Percentiles rank a stretch among this genome's conserved stretches.
These are phyloP conservation scores for Eristalis arbustorum DNA, from an alignment of 2,888 invertebrate species.

Conservation along the genomic window DNA sequence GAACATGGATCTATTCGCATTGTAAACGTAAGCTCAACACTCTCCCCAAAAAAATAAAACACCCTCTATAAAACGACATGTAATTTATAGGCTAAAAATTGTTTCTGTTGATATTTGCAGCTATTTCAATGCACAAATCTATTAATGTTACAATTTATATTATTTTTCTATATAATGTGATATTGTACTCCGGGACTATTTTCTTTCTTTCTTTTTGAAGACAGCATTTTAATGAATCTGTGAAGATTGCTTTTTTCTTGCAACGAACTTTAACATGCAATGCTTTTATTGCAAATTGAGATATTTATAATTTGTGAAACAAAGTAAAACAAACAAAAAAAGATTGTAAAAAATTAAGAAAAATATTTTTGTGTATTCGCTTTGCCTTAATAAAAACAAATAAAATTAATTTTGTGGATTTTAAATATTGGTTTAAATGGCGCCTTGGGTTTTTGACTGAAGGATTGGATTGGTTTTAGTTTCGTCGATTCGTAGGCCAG, in stretches of 20 bases:
- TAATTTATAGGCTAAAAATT: background rate
- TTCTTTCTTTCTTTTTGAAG: conserved; percentile 6
- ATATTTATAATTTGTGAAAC: conserved; percentile 33
- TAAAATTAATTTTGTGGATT: background rate
- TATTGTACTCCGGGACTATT: conserved; percentile 32
- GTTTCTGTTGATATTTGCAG: background rate
- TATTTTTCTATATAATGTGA: conserved; percentile 26
- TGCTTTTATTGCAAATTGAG: conserved; percentile 74
- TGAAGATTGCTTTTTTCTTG: conserved; percentile 28
- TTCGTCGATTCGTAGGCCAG: too few species aligned
- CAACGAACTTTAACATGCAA: conserved; percentile 71
- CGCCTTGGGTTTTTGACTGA: too few species aligned
- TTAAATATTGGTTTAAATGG: background rate
- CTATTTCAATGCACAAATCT: conserved; percentile 21
- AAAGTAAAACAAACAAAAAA: conserved; percentile 19
- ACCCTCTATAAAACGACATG: background rate
- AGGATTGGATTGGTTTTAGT: too few species aligned
- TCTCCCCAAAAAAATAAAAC: background rate
- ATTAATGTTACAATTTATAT: background rate
- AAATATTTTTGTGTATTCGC: conserved; percentile 79
- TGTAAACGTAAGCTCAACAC: too few species aligned
- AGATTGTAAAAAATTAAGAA: conserved; percentile 69
- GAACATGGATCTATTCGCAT: too few species aligned
- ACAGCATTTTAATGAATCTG: conserved; percentile 16
- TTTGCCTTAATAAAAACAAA: conserved; percentile 77